phyloP scores from a whole-genome alignment of 1,140 invertebrate genomes.

The Drosophila punjabiensis region DNA sequence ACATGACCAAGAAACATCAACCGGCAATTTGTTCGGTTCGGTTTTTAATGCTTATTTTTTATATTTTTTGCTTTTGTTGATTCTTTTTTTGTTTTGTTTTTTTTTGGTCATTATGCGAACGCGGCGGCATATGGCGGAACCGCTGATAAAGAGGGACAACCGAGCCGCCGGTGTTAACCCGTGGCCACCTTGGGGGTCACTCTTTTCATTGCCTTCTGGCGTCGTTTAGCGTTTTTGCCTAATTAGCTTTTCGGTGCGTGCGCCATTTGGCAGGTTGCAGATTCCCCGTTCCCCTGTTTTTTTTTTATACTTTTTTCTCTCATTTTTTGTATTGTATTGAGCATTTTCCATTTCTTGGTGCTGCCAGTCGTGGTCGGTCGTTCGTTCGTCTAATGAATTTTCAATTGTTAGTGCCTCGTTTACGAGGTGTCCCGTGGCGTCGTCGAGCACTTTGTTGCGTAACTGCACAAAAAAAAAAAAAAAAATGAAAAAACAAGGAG shows the following conservation, averaged over 20 bases:
- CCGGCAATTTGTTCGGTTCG: conserved; percentile 36
- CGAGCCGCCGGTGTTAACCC: conserved; percentile 56
- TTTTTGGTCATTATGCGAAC: conserved; percentile 30
- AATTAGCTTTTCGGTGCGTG: conserved; percentile 80
- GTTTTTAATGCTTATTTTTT: conserved; percentile 14
- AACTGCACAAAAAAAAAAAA: conserved; percentile 20
- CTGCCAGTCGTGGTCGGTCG: background rate
- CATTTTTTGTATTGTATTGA: conserved; percentile 13
- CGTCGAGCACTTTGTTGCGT: conserved; percentile 62
- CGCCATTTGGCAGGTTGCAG: conserved; percentile 54
- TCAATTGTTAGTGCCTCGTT: conserved; percentile 79
- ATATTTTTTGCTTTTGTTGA: background rate
- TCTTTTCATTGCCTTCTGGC: conserved; percentile 63
- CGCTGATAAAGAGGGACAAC: conserved; percentile 19
- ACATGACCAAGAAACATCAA: conserved; percentile 3
- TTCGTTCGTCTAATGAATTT: conserved; percentile 73
- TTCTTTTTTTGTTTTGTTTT: background rate
- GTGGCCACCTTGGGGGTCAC: conserved; percentile 42
- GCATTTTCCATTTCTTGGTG: conserved; percentile 30
- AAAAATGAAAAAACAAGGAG: conserved; percentile 8
- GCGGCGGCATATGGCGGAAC: conserved; percentile 10
- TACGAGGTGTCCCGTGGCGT: conserved; percentile 76
- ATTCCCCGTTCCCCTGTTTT: background rate
- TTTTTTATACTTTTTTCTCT: conserved; percentile 7
- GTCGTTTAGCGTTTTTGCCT: conserved; percentile 76